phyloP scores from a whole-genome alignment of 2,888 invertebrate genomes.

The Amorpha juglandis region DNA sequence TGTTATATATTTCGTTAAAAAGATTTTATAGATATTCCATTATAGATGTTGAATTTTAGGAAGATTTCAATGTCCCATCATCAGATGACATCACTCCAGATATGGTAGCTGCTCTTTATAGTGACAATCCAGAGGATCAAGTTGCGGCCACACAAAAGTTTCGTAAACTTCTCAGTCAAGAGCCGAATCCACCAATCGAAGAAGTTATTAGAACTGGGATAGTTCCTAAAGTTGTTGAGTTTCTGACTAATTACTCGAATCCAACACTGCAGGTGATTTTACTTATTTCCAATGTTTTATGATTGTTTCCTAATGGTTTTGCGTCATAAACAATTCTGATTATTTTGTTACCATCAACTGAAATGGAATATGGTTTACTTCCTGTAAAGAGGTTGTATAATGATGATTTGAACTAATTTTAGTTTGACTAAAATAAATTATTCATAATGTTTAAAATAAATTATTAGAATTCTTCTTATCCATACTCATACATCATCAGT shows the following conservation, averaged over 20 bases:
- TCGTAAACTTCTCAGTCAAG: constrained; percentile 95
- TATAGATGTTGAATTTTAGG: constrained; percentile 62
- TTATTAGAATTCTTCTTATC: too few species aligned
- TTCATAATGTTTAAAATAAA: too few species aligned
- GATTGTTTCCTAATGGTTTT: too few species aligned
- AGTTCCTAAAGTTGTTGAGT: constrained; percentile 96
- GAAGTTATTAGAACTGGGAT: constrained; percentile 97
- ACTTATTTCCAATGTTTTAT: too few species aligned
- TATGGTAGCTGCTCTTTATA: constrained; percentile 94
- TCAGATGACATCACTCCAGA: constrained; percentile 88
- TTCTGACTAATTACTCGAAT: constrained; percentile 91
- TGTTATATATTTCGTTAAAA: too few species aligned
- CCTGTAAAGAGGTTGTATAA: too few species aligned
- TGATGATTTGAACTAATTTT: too few species aligned
- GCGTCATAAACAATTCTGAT: too few species aligned
- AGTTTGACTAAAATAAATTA: too few species aligned
- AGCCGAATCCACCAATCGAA: constrained; percentile 98
- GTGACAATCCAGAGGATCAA: constrained; percentile 90
- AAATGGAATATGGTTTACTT: too few species aligned
- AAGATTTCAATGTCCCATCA: constrained; percentile 70
- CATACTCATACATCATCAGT: too few species aligned
- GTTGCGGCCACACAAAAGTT: constrained; percentile 95
- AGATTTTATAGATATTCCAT: background rate
- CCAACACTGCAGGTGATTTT: constrained; percentile 91
- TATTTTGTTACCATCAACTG: too few species aligned